Conservation (phyloP, 1,140 invertebrate genomes). For the Megalonaias nervosa region DNA sequence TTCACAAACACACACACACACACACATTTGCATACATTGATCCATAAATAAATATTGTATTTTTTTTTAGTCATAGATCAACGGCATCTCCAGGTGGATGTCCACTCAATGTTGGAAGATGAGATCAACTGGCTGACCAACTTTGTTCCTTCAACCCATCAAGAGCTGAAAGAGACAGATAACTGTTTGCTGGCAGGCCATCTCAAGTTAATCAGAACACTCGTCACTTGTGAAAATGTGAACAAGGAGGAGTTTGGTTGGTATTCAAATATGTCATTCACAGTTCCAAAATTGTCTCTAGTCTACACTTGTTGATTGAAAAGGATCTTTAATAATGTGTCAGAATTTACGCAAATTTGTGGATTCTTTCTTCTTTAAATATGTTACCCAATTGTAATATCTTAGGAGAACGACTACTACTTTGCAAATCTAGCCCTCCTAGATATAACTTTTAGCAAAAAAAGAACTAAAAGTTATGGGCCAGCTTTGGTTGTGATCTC, state of each 20-base stretch:
- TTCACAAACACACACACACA: too few species aligned
- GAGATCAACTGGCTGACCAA: constrained; percentile 74
- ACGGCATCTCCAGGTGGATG: constrained; percentile 66
- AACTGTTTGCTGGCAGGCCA: constrained; percentile 73
- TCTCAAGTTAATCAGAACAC: constrained; percentile 71
- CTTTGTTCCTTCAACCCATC: constrained; percentile 70
- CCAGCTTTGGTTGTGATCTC: too few species aligned
- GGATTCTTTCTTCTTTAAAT: not conserved
- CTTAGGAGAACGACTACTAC: too few species aligned
- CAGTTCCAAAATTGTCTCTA: not conserved
- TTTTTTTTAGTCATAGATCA: constrained; percentile 66
- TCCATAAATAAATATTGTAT: not conserved
- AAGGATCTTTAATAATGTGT: constrained; percentile 6
- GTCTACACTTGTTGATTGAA: not conserved
- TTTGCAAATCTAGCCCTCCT: too few species aligned
- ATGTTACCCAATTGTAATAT: too few species aligned
- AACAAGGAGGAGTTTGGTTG: constrained; percentile 68
- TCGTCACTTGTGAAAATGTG: constrained; percentile 73
- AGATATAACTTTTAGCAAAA: too few species aligned
- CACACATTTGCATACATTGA: too few species aligned
- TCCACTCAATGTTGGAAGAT: constrained; percentile 72
- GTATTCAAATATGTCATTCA: constrained; percentile 9
- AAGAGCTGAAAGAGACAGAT: constrained; percentile 65
- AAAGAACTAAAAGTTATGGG: too few species aligned
- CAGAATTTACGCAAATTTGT: not conserved